Evolutionary conservation across 2,113 vertebrate species (phyloP).

Genomic region (Anthoscopus minutus): DNA sequence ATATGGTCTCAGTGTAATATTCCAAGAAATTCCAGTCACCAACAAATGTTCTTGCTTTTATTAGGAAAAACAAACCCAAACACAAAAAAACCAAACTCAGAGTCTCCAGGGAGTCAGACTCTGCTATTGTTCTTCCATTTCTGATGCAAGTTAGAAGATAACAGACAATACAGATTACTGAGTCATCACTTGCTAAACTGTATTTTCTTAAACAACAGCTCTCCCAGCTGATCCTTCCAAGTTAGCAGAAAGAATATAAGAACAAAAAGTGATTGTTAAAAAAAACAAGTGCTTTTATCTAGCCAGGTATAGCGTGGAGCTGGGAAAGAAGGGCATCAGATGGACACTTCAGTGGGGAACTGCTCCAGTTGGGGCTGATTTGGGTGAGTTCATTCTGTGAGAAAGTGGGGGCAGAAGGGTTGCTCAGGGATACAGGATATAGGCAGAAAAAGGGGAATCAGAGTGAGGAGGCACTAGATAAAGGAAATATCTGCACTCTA

Average conservation of each 20-base stretch:
- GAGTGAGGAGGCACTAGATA: background rate
- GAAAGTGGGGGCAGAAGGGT: background rate
- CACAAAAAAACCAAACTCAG: background rate
- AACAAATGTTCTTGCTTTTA: conserved; percentile 45
- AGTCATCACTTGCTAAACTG: conserved; percentile 17
- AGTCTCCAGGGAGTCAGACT: background rate
- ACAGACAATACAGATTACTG: conserved; percentile 41
- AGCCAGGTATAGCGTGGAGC: background rate
- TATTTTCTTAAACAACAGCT: conserved; percentile 61
- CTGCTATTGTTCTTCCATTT: conserved; percentile 58
- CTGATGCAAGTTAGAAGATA: conserved; percentile 50
- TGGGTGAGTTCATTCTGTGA: background rate
- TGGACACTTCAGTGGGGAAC: background rate
- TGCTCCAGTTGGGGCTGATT: background rate
- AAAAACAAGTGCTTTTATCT: background rate
- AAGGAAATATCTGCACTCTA: background rate
- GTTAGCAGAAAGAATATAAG: conserved; percentile 9
- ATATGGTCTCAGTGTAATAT: conserved; percentile 15
- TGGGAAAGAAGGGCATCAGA: background rate
- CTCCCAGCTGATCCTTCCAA: conserved; percentile 49
- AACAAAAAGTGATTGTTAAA: conserved; percentile 6
- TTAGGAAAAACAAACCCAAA: conserved; percentile 6
- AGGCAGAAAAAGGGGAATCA: background rate
- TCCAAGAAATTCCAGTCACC: background rate
- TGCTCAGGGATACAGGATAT: rapidly evolving